These are phyloP conservation scores for Drosophila funebris DNA, from an alignment of 1,140 invertebrate species.

Conservation along the genomic window DNA sequence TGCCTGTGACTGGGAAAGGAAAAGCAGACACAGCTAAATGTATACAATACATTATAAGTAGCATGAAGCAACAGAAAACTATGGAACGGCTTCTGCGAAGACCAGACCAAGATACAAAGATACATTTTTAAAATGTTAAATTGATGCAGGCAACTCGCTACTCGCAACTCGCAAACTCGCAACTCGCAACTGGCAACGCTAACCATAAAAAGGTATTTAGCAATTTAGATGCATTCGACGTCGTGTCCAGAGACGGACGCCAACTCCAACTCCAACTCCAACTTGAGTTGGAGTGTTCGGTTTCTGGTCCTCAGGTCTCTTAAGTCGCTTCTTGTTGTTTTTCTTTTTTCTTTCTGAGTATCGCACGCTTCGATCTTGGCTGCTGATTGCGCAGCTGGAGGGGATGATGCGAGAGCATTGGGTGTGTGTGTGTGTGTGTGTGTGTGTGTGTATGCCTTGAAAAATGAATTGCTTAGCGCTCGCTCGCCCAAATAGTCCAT, in stretches of 20 bases:
- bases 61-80: constrained; percentile 25
- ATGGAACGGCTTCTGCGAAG: constrained; percentile 70
- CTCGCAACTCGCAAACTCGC: constrained; percentile 8
- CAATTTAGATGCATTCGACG: constrained; percentile 82
- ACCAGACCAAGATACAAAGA: constrained; percentile 71
- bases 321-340: constrained; percentile 16
- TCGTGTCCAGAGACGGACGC: constrained; percentile 60
- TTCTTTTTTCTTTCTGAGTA: constrained; percentile 52
- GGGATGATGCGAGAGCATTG: constrained; percentile 36
- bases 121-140: constrained; percentile 82
- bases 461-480: constrained; percentile 78
- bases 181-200: constrained; percentile 35
- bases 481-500: constrained; percentile 74
- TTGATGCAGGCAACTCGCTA: constrained; percentile 54
- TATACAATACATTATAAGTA: constrained; percentile 70
- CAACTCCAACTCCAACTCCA: constrained; percentile 18
- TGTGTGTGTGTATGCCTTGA: constrained; percentile 35
- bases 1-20: constrained; percentile 32
- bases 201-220: constrained; percentile 82
- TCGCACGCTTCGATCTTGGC: constrained; percentile 73
- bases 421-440: background rate
- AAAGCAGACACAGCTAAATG: constrained; percentile 57
- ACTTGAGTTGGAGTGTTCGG: constrained; percentile 3
- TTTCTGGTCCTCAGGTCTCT: constrained; percentile 25
- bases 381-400: constrained; percentile 71